A percentile compares a stretch with the other conserved stretches of the same genome.
Conservation (phyloP, 1,140 invertebrate species). For the Philopotamus ludificatus region DNA sequence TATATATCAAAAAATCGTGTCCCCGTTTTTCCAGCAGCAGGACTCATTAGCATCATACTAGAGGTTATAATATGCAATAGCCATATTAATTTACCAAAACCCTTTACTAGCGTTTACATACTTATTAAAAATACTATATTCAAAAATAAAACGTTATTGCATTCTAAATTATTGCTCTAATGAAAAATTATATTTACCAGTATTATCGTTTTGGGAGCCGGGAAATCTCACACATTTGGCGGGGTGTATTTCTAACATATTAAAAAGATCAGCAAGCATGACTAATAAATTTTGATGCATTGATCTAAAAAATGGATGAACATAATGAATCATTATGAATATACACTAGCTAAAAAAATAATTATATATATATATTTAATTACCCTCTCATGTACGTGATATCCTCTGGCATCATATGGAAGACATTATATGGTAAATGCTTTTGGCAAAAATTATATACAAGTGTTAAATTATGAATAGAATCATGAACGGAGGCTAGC, state of each 20-base stretch:
- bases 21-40: too few species aligned
- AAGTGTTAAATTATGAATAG: constrained; percentile 89
- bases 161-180: background rate
- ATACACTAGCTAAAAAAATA: constrained; percentile 19
- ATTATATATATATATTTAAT: constrained; percentile 42
- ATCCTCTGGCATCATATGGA: constrained; percentile 95
- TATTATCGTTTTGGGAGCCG: constrained; percentile 58
- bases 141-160: background rate
- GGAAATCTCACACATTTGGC: constrained; percentile 84
- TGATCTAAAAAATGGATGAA: constrained; percentile 60
- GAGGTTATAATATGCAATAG: too few species aligned
- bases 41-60: too few species aligned
- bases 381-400: constrained; percentile 93
- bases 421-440: constrained; percentile 83
- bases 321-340: background rate
- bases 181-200: constrained; percentile 19
- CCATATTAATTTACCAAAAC: too few species aligned
- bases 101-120: too few species aligned
- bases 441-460: constrained; percentile 85
- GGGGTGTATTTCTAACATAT: constrained; percentile 90
- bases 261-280: constrained; percentile 94
- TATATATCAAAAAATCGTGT: too few species aligned
- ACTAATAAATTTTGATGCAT: constrained; percentile 92
- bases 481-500: constrained; percentile 71
- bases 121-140: too few species aligned